A percentile compares a stretch with the other conserved stretches of the same genome.
Conservation (phyloP, 2,113 vertebrate genomes). For the Trinectes maculatus region DNA sequence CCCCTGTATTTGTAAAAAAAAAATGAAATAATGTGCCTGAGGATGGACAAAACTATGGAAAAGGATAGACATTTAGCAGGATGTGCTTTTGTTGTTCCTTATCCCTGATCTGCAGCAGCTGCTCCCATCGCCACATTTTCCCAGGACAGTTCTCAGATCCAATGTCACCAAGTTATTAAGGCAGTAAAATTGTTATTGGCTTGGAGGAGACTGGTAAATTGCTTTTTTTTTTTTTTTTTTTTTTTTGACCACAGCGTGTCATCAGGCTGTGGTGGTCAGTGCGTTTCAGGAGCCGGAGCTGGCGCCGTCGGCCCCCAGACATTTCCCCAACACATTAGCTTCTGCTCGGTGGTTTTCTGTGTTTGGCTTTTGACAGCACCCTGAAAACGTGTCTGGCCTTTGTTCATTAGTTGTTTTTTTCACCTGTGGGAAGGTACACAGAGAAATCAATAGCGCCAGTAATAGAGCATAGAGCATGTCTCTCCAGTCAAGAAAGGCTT, state of each 20-base stretch:
- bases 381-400: neutral
- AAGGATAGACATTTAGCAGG: no score
- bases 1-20: no score
- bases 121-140: neutral
- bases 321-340: neutral
- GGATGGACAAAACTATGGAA: no score
- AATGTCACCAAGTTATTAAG: neutral
- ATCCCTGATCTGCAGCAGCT: neutral
- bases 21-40: no score
- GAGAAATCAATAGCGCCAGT: constrained; percentile 24
- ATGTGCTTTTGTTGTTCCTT: neutral
- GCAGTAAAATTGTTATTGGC: neutral
- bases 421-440: constrained; percentile 17
- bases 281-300: no score
- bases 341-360: neutral
- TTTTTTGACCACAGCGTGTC: neutral
- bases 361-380: constrained; percentile 29
- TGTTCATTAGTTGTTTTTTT: constrained; percentile 29
- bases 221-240: no score
- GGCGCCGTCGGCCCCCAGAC: neutral
- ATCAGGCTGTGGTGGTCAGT: neutral
- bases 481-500: neutral
- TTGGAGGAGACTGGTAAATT: neutral
- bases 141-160: neutral
- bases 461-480: neutral